Evolutionary conservation across 2,113 vertebrate species (phyloP).

Genomic region (Octodon degus): DNA sequence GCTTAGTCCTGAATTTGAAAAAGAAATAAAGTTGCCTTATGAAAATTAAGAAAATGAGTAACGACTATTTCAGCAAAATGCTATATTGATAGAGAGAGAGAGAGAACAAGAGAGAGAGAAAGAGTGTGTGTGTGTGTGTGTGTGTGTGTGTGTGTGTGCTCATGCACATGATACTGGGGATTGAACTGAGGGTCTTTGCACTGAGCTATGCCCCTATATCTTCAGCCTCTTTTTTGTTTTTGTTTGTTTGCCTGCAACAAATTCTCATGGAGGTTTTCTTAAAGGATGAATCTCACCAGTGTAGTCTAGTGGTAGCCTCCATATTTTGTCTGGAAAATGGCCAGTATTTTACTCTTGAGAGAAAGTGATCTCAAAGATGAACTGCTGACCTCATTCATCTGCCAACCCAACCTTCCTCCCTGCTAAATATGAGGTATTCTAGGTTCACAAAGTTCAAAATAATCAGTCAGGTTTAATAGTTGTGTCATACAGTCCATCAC

Average conservation of each 20-base stretch:
- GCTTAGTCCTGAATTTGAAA: neutral
- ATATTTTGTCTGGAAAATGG: neutral
- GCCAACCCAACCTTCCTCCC: neutral
- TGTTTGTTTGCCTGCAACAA: neutral
- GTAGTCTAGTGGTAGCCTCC: neutral
- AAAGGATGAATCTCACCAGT: neutral
- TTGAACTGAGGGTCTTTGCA: neutral
- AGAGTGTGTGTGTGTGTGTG: neutral
- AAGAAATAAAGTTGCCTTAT: neutral
- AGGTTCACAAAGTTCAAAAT: neutral
- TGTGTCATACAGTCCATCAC: neutral
- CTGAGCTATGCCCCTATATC: neutral
- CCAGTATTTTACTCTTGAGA: neutral
- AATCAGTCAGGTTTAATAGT: neutral
- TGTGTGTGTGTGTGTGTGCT: no score
- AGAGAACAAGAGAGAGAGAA: no score
- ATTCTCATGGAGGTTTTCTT: neutral
- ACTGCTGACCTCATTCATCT: neutral
- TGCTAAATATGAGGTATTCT: neutral
- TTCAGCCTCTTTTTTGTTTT: neutral
- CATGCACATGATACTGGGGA: neutral
- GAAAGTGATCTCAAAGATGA: neutral
- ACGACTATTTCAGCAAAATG: neutral
- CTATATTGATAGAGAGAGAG: neutral
- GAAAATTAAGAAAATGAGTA: constrained; percentile 27